Evolutionary conservation across 2,797 vertebrate genomes (phyloP).

Genomic region (Chaetodon trifasciatus): DNA sequence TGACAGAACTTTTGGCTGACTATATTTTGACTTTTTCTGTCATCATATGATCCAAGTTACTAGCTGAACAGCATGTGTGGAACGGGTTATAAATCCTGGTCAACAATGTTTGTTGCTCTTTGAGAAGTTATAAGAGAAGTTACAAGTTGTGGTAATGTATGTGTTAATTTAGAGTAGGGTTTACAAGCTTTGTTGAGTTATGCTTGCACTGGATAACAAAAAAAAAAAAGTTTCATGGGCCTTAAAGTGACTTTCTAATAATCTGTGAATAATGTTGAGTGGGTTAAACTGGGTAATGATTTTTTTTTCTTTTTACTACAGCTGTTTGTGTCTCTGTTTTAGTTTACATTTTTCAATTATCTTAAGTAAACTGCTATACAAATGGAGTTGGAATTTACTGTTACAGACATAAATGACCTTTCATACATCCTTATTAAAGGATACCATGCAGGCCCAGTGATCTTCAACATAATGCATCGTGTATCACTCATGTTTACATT

Average conservation of each 20-base stretch:
- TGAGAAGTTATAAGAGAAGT: neutral
- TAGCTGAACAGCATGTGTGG: neutral
- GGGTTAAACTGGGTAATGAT: conserved; percentile 3
- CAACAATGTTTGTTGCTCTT: neutral
- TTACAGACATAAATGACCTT: neutral
- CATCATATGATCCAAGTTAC: neutral
- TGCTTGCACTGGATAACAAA: neutral
- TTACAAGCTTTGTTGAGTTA: neutral
- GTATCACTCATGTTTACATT: neutral
- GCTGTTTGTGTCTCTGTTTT: neutral
- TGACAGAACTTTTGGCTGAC: neutral
- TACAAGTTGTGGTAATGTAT: neutral
- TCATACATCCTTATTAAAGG: neutral
- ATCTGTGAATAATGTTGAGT: neutral
- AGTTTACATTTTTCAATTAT: neutral
- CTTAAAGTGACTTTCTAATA: neutral
- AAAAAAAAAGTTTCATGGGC: neutral
- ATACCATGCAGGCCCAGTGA: neutral
- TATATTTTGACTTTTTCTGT: neutral
- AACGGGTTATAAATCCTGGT: neutral
- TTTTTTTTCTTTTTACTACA: neutral
- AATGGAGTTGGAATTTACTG: neutral
- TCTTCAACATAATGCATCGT: neutral
- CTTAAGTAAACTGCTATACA: neutral
- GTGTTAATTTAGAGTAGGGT: neutral